phyloP scores from a whole-genome alignment of 2,113 vertebrate species.

The Peucedramus taeniatus region DNA sequence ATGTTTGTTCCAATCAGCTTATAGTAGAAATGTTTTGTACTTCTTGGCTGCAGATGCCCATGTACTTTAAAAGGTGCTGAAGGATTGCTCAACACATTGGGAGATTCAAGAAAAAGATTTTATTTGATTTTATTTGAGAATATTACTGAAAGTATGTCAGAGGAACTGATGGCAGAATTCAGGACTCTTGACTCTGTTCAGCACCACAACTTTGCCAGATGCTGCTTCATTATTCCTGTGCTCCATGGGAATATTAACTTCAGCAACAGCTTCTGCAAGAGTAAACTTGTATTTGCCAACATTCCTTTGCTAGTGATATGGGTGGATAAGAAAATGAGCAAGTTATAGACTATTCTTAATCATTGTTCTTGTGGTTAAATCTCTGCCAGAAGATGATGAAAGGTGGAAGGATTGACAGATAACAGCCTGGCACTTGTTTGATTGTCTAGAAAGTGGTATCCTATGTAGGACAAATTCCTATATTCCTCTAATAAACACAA shows the following conservation, averaged over 20 bases:
- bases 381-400: slow-evolving; percentile 19
- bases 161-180: background rate
- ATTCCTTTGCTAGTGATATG: background rate
- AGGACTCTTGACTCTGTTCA: background rate
- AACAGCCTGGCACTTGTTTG: background rate
- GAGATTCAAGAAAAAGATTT: background rate
- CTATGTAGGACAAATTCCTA: background rate
- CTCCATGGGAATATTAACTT: background rate
- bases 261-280: background rate
- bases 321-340: background rate
- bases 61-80: background rate
- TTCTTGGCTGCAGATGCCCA: background rate
- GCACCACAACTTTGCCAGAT: background rate
- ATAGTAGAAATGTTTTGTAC: background rate
- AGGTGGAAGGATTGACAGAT: background rate
- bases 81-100: background rate
- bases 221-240: background rate
- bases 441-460: background rate
- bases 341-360: background rate
- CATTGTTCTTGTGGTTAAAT: background rate
- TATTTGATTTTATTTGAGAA: background rate
- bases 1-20: background rate
- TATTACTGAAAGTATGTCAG: background rate
- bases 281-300: background rate
- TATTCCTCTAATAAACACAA: background rate